Conservation (phyloP, 2,797 vertebrate species). For the Ceryle rudis region DNA sequence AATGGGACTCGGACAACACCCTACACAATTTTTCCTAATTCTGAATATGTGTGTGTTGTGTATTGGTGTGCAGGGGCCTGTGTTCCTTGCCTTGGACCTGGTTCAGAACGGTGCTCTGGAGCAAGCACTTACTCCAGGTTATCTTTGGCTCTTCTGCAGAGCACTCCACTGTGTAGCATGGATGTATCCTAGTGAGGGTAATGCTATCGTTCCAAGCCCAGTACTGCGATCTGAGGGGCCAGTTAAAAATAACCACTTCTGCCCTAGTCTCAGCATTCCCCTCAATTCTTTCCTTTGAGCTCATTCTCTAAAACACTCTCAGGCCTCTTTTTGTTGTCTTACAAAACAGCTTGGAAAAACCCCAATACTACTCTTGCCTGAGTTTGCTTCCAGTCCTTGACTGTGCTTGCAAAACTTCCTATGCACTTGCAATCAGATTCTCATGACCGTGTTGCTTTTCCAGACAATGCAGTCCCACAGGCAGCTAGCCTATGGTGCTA, state of each 20-base stretch:
- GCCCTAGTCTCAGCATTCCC: background rate
- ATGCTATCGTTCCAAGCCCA: background rate
- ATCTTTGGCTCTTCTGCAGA: background rate
- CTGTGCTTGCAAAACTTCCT: background rate
- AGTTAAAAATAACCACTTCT: background rate
- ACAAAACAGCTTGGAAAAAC: background rate
- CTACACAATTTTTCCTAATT: background rate
- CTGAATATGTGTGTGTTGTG: rapidly evolving
- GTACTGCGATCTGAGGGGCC: background rate
- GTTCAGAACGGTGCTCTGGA: background rate
- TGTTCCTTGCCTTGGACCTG: background rate
- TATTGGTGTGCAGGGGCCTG: background rate
- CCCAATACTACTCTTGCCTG: background rate
- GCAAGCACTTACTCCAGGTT: background rate
- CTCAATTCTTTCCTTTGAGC: rapidly evolving
- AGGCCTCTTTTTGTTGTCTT: background rate
- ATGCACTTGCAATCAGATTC: background rate
- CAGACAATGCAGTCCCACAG: background rate
- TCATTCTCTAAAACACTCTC: background rate
- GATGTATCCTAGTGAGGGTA: background rate
- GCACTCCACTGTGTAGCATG: background rate
- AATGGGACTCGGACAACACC: background rate
- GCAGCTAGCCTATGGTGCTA: background rate
- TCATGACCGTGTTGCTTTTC: background rate
- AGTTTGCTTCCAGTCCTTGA: background rate